Evolutionary conservation across 35 echinoderm and acorn worm genomes (phyloP).

Genomic region (Apostichopus parvimensis): DNA sequence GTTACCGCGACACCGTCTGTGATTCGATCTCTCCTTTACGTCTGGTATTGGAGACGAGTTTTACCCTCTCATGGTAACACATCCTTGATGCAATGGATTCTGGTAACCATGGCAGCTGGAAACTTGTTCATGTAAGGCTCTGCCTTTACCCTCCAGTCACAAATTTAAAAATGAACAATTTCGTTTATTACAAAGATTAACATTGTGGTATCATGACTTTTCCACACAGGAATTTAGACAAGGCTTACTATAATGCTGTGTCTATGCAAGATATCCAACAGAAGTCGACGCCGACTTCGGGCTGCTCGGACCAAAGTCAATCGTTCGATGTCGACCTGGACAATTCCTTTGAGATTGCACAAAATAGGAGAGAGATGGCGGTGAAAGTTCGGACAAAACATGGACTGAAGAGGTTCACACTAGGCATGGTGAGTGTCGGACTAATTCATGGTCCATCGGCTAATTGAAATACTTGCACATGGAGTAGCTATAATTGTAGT

Average conservation of each 20-base stretch:
- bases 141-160: neutral
- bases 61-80: too few species aligned
- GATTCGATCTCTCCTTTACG: too few species aligned
- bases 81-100: neutral
- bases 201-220: too few species aligned
- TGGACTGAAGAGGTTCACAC: constrained; percentile 15
- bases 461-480: too few species aligned
- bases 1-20: too few species aligned
- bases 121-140: neutral
- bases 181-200: too few species aligned
- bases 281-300: neutral
- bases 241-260: constrained; percentile 15
- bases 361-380: constrained; percentile 7
- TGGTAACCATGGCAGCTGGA: neutral
- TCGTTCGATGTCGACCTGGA: constrained; percentile 1
- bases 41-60: too few species aligned
- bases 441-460: too few species aligned
- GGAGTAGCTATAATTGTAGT: too few species aligned
- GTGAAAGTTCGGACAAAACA: constrained; percentile 39
- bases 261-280: neutral
- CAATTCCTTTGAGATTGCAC: constrained; percentile 16
- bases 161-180: too few species aligned
- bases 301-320: neutral
- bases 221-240: constrained; percentile 30
- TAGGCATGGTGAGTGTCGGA: constrained; percentile 6